A percentile compares a stretch with the other conserved stretches of the same genome.
These are phyloP conservation scores for Chrysopa pallens DNA, from an alignment of 1,140 invertebrate species.

Conservation along the genomic window DNA sequence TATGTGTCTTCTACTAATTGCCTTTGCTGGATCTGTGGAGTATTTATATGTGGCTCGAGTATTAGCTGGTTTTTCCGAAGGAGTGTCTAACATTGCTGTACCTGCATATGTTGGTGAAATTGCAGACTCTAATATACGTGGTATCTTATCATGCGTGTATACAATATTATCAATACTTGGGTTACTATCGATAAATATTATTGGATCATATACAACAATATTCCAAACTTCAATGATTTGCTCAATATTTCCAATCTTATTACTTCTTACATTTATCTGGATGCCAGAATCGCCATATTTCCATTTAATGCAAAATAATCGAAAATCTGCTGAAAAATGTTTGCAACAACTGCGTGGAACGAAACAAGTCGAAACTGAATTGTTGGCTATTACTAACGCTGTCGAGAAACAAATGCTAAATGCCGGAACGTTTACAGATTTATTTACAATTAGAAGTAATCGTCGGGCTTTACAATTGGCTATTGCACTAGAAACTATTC, in stretches of 20 bases:
- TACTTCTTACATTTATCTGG: conserved; percentile 16
- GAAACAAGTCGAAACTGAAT: not conserved
- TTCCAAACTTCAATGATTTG: conserved; percentile 24
- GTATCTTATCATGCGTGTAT: conserved; percentile 18
- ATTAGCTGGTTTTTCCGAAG: not conserved
- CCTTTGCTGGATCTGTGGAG: not conserved
- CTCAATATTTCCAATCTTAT: conserved; percentile 22
- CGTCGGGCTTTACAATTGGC: conserved; percentile 21
- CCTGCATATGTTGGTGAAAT: not conserved
- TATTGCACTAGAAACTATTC: conserved; percentile 27
- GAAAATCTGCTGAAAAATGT: conserved; percentile 7
- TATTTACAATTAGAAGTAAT: conserved; percentile 21
- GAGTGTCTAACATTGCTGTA: not conserved
- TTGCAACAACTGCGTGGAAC: conserved; percentile 9
- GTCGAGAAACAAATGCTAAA: not conserved
- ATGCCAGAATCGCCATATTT: conserved; percentile 28
- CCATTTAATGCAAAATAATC: conserved; percentile 7
- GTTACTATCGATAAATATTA: conserved; percentile 21
- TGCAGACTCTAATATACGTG: not conserved
- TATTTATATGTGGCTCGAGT: conserved; percentile 15
- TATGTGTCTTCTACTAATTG: not conserved
- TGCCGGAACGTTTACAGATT: conserved; percentile 16
- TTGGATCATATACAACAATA: conserved; percentile 27
- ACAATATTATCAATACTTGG: conserved; percentile 22
- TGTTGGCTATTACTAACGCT: not conserved